Conservation (phyloP, 1,140 invertebrate genomes). For the Bilobella aurantiaca region DNA sequence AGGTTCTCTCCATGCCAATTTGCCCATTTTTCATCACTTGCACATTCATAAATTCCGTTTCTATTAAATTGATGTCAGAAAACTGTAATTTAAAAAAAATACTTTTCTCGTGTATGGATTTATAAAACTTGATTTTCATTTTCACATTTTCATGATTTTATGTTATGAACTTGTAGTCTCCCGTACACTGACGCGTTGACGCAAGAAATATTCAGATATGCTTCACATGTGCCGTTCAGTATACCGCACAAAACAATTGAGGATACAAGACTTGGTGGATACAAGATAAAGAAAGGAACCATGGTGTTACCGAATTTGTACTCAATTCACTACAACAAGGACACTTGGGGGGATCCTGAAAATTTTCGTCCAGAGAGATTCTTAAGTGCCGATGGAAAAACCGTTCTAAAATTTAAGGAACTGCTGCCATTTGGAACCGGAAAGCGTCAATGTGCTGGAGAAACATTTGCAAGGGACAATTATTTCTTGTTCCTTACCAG, state of each 20-base stretch:
- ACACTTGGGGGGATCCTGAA: slow-evolving; percentile 41
- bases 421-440: slow-evolving; percentile 41
- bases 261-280: slow-evolving; percentile 12
- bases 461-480: slow-evolving; percentile 44
- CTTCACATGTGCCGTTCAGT: background rate
- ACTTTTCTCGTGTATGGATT: no score
- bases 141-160: slow-evolving; percentile 34
- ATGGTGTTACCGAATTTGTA: slow-evolving; percentile 19
- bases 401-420: slow-evolving; percentile 20
- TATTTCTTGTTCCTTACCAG: slow-evolving; percentile 11
- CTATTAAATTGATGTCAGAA: no score
- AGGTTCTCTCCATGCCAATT: no score
- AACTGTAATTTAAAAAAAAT: no score
- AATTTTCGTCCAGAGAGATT: slow-evolving; percentile 38
- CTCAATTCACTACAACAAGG: slow-evolving; percentile 36
- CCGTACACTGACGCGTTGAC: slow-evolving; percentile 12
- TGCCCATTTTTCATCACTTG: no score
- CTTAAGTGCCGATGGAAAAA: slow-evolving; percentile 26
- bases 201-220: background rate
- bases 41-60: no score
- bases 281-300: slow-evolving; percentile 22
- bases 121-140: slow-evolving; percentile 43
- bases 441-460: slow-evolving; percentile 51
- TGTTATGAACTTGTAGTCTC: slow-evolving; percentile 31
- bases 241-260: slow-evolving; percentile 15